Evolutionary conservation across 2,797 vertebrate genomes (phyloP).

Genomic region (Melanotaenia trifasciata): DNA sequence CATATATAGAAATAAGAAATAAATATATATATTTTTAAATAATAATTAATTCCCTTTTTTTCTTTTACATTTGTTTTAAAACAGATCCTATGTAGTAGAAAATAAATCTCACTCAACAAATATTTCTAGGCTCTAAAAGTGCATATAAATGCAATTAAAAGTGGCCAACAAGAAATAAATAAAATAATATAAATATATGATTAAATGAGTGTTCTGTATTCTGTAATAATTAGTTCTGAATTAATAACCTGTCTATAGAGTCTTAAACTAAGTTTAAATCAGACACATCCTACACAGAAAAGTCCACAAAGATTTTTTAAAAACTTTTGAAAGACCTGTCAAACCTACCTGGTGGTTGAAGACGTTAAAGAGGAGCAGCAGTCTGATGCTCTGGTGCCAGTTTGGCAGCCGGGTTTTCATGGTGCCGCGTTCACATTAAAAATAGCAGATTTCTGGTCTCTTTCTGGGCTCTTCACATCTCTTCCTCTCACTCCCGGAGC

Average conservation of each 20-base stretch:
- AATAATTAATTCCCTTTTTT: too few species aligned
- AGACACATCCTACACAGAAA: not conserved
- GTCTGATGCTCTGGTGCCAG: conserved; percentile 46
- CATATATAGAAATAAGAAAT: too few species aligned
- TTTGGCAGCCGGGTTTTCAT: conserved; percentile 63
- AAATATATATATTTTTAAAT: too few species aligned
- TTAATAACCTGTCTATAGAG: not conserved
- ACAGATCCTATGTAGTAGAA: too few species aligned
- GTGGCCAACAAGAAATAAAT: too few species aligned
- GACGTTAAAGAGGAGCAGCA: conserved; percentile 54
- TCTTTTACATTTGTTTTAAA: too few species aligned
- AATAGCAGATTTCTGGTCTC: conserved; percentile 21
- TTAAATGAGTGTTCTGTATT: not conserved
- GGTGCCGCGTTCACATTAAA: conserved; percentile 63
- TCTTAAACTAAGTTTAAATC: not conserved
- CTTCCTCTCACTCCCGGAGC: conserved; percentile 27
- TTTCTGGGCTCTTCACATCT: conserved; percentile 47
- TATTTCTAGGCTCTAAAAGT: too few species aligned
- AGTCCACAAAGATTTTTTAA: not conserved
- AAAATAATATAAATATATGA: not conserved
- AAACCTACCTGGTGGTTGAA: conserved; percentile 68
- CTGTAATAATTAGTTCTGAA: not conserved
- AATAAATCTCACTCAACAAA: too few species aligned
- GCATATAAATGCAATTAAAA: too few species aligned
- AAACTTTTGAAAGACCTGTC: too few species aligned